Evolutionary conservation across 2,113 vertebrate species (phyloP).

Genomic region (Cercopithecus mona): DNA sequence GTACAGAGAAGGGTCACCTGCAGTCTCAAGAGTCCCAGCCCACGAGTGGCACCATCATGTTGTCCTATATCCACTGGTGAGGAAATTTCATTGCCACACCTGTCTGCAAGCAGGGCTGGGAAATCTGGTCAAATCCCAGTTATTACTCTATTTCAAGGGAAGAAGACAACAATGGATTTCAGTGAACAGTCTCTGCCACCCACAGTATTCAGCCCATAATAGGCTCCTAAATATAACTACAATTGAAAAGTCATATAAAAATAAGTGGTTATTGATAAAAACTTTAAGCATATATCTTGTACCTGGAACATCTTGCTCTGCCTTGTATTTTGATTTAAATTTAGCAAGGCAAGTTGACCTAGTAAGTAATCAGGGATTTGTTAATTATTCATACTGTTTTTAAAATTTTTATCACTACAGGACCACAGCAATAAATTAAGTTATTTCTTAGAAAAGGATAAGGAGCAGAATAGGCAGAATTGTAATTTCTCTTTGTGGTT

Average conservation of each 20-base stretch:
- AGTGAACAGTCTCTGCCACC: too few species aligned
- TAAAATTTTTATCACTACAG: constrained; percentile 41
- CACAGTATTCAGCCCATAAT: background rate
- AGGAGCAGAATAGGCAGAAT: background rate
- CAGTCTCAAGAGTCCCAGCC: background rate
- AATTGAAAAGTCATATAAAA: background rate
- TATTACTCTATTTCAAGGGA: background rate
- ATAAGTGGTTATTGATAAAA: background rate
- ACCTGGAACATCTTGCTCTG: background rate
- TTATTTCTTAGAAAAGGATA: background rate
- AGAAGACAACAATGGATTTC: background rate
- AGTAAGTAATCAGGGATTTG: constrained; percentile 50
- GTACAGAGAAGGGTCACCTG: background rate
- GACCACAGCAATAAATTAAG: constrained; percentile 44
- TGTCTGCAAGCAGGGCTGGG: background rate
- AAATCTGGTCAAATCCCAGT: background rate
- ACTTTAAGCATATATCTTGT: background rate
- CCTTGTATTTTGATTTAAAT: constrained; percentile 55
- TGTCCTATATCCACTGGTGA: background rate
- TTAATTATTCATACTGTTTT: constrained; percentile 60
- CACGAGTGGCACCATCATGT: background rate
- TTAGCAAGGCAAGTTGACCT: constrained; percentile 43
- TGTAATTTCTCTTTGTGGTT: background rate
- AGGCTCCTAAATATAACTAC: background rate
- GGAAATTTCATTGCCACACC: background rate